Base-by-base conservation (phyloP, 2,888 invertebrate species). In the Xanthostigma xanthostigma region DNA sequence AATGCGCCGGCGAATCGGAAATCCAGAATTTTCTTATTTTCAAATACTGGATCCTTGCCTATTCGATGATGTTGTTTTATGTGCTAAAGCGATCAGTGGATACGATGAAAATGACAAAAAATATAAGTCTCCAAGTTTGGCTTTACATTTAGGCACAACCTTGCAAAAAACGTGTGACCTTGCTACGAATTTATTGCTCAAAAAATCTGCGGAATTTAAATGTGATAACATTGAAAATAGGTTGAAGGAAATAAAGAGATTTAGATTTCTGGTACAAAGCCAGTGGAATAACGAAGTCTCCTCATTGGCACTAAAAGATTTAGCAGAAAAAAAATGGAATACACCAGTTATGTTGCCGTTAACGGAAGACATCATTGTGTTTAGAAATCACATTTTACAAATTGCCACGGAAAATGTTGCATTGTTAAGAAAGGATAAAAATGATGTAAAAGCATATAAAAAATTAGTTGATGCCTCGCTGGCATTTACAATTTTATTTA, bases 401-500 rank as follows among this genome's bases (percentile, higher is more conserved):
- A 17, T 17, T 17, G 17, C 17, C 17, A 17, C 17, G 17, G 17
- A 17, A 17, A 17, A 17, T 17, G 17, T 17, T 17, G 17, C 17
- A 17, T 17, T 17, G 17, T 17, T 17, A 17, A 17, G 17, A 17
- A 17, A 17, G 17, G 17, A 17, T 17, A 17, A 17, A 17, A 17
- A 17, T 38, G 45, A 40, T 27, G 38, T n/a, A 35, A 49, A 41
- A 46, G 4, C 33, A n/a, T 47, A 55, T 44, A 34, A 12, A 44
- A 46, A 41, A 13, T 38, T 48, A 9, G 17, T 17, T 17, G 57
- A 51, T 50, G 52, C 36, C 12, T 45, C 33, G 9, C 48, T 58
- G 37, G 11, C 56, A 33, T 56, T 57, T 51, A 53, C 51, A 3
- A 39, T 53, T 9, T 34, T 58, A 12, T 44, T 58, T n/a, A 59